Conservation (phyloP, 2,113 vertebrate genomes). For the Brachyhypopomus gauderio region DNA sequence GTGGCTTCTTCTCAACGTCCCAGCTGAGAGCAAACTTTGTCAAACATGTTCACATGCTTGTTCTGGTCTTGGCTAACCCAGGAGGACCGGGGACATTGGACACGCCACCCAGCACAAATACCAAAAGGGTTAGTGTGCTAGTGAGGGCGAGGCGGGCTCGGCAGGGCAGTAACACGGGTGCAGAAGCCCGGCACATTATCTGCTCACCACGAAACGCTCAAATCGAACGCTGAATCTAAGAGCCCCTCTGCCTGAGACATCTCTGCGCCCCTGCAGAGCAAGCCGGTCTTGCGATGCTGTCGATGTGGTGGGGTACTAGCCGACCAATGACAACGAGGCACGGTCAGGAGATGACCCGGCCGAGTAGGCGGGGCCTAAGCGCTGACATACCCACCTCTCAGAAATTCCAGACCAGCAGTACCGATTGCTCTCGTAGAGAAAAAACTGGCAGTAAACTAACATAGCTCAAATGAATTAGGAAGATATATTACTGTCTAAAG, state of each 20-base stretch:
- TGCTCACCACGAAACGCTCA: constrained; percentile 71
- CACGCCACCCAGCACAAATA: constrained; percentile 10
- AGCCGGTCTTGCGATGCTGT: constrained; percentile 32
- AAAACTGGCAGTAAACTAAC: constrained; percentile 11
- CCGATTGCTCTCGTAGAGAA: neutral
- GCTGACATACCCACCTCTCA: neutral
- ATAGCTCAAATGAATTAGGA: neutral
- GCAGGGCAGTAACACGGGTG: constrained; percentile 58
- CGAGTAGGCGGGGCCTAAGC: neutral
- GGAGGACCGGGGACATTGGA: neutral
- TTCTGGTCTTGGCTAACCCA: neutral
- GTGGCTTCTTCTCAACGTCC: neutral
- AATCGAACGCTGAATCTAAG: constrained; percentile 59
- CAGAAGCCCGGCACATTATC: constrained; percentile 63
- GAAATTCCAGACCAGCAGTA: neutral
- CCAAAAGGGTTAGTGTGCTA: constrained; percentile 19
- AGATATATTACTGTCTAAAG: neutral
- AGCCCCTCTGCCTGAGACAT: constrained; percentile 44
- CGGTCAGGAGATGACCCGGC: constrained; percentile 28
- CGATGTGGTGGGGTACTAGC: constrained; percentile 39
- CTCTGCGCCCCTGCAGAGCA: constrained; percentile 42
- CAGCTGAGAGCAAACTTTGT: neutral
- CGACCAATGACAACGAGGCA: constrained; percentile 6
- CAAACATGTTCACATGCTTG: constrained; percentile 4
- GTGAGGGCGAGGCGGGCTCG: constrained; percentile 61